Evolutionary conservation across 1,140 invertebrate genomes (phyloP).

Genomic region (Frieseomelitta varia): DNA sequence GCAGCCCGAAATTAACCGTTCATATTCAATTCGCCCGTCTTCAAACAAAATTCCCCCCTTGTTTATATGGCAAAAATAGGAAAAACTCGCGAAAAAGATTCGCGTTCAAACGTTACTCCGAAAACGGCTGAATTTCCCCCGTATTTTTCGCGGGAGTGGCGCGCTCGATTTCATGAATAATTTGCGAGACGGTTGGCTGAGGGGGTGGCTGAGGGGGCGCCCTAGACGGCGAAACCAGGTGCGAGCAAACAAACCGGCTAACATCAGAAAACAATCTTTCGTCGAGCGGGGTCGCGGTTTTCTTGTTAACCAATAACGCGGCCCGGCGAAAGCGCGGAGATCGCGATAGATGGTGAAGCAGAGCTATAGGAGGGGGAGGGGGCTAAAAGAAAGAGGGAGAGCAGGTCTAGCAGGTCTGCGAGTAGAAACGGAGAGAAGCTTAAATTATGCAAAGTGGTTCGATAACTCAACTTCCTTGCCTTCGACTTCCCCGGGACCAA

Average conservation of each 20-base stretch:
- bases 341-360: conserved; percentile 7
- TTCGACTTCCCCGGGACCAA: neutral
- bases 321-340: neutral
- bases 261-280: conserved; percentile 37
- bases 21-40: too few species aligned
- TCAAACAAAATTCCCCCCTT: too few species aligned
- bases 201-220: too few species aligned
- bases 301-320: conserved; percentile 33
- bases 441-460: conserved; percentile 77
- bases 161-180: conserved; percentile 39
- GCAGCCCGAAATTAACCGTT: too few species aligned
- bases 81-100: neutral
- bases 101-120: neutral
- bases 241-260: conserved; percentile 3
- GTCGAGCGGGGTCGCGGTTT: neutral
- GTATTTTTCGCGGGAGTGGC: neutral
- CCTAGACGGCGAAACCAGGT: neutral
- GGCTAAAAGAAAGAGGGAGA: neutral
- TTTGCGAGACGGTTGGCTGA: neutral
- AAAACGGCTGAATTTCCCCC: neutral
- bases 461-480: conserved; percentile 71
- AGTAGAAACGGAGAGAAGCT: conserved; percentile 14
- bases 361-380: too few species aligned
- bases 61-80: neutral
- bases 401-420: too few species aligned